These are phyloP conservation scores for Drosophila anomalipes DNA, from an alignment of 2,888 invertebrate genomes.

Conservation along the genomic window DNA sequence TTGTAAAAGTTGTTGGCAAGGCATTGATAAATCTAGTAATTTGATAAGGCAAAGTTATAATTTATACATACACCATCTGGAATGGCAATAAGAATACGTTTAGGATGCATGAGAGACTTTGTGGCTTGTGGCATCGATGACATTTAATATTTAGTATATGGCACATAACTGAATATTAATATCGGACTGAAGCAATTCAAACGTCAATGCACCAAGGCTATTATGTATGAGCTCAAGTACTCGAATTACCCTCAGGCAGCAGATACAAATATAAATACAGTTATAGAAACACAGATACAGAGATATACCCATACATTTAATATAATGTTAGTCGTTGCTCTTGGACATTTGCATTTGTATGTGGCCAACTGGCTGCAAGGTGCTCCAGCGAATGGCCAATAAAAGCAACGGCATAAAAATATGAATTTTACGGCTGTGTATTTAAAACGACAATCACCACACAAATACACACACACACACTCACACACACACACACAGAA, in stretches of 20 bases:
- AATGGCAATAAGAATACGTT: background rate
- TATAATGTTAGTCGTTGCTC: conserved; percentile 10
- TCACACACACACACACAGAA: conserved; percentile 13
- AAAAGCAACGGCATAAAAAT: conserved; percentile 74
- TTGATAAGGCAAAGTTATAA: background rate
- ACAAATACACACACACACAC: conserved; percentile 16
- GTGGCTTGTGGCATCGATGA: background rate
- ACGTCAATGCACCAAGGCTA: conserved; percentile 20
- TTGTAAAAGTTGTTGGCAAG: background rate
- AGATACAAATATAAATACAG: conserved; percentile 4
- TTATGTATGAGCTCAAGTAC: conserved; percentile 35
- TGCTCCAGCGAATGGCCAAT: conserved; percentile 68
- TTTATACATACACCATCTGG: background rate
- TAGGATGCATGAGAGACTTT: background rate
- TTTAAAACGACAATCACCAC: conserved; percentile 73
- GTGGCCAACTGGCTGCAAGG: conserved; percentile 57
- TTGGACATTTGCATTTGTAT: conserved; percentile 25
- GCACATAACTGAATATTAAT: conserved; percentile 15
- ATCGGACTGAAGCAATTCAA: conserved; percentile 6
- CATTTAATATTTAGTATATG: background rate
- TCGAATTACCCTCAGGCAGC: conserved; percentile 31
- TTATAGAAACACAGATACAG: conserved; percentile 2
- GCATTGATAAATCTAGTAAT: background rate
- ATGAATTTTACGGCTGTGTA: conserved; percentile 75
- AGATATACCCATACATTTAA: background rate